Percentiles rank a stretch among this genome's conserved stretches.
Evolutionary conservation across 2,113 vertebrate species (phyloP).

Genomic region (Phalacrocorax carbo): DNA sequence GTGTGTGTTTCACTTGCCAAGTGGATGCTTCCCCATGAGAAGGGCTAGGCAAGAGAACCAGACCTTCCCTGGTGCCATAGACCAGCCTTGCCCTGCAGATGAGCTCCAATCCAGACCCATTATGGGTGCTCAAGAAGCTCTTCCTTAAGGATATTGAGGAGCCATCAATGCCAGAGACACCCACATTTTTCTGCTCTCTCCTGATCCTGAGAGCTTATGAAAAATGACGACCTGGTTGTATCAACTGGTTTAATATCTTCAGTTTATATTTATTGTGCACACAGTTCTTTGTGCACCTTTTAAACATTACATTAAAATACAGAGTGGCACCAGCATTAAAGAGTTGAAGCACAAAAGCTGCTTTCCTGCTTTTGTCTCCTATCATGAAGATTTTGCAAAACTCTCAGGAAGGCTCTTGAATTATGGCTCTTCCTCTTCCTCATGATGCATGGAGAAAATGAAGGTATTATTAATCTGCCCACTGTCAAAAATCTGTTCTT

Average conservation of each 20-base stretch:
- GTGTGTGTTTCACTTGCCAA: neutral
- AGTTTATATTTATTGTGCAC: neutral
- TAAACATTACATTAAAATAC: constrained; percentile 40
- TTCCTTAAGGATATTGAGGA: neutral
- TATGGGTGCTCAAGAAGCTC: neutral
- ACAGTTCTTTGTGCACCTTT: neutral
- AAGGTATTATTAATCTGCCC: constrained; percentile 56
- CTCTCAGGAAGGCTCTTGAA: constrained; percentile 61
- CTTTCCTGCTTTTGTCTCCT: constrained; percentile 23
- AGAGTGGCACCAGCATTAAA: constrained; percentile 1
- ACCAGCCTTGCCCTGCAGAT: neutral
- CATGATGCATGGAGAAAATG: constrained; percentile 47
- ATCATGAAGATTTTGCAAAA: constrained; percentile 30
- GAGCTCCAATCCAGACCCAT: neutral
- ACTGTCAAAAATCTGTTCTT: constrained; percentile 42
- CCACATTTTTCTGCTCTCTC: neutral
- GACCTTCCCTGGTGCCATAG: neutral
- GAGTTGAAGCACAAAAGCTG: neutral
- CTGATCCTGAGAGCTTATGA: neutral
- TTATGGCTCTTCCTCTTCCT: constrained; percentile 55
- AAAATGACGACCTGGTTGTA: neutral
- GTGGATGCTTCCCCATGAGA: neutral
- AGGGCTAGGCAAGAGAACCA: neutral
- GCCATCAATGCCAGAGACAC: neutral
- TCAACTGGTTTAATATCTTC: neutral